Percentiles rank a stretch among this genome's conserved stretches.
Evolutionary conservation across 1,140 invertebrate species (phyloP).

Genomic region (Drosophila busckii): DNA sequence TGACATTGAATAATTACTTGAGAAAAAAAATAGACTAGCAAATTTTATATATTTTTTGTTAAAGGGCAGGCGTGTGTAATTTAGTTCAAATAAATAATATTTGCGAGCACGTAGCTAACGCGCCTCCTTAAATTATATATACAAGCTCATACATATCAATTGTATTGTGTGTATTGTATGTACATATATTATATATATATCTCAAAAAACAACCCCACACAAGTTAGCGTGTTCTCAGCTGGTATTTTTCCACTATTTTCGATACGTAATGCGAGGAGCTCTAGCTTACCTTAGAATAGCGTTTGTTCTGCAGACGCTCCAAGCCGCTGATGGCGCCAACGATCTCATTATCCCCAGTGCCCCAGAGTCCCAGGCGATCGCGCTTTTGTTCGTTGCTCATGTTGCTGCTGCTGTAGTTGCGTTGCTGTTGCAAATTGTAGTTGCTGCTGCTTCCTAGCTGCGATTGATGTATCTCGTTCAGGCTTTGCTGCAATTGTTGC

Average conservation of each 20-base stretch:
- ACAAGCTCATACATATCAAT: neutral
- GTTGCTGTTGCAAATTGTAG: conserved; percentile 31
- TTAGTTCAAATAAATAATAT: too few species aligned
- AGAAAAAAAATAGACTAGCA: too few species aligned
- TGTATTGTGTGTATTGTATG: neutral
- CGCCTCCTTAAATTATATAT: too few species aligned
- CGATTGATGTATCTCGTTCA: conserved; percentile 46
- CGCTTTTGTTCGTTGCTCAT: conserved; percentile 33
- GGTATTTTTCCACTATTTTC: conserved; percentile 56
- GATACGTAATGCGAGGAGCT: neutral
- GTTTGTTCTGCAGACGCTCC: conserved; percentile 52
- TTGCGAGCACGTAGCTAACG: conserved; percentile 29
- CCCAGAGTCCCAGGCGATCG: conserved; percentile 67
- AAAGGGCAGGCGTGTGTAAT: too few species aligned
- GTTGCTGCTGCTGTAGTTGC: conserved; percentile 31
- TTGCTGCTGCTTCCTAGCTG: conserved; percentile 16
- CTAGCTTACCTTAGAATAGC: conserved; percentile 69
- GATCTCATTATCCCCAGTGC: conserved; percentile 60
- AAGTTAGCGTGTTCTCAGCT: conserved; percentile 7
- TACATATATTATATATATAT: conserved; percentile 1
- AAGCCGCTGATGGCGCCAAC: conserved; percentile 58
- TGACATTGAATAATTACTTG: too few species aligned
- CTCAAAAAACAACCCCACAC: conserved; percentile 18
- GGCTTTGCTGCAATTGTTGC: conserved; percentile 55
- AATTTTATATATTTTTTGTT: too few species aligned